These are phyloP conservation scores for Oceanodroma leucorhoa DNA, from an alignment of 2,797 vertebrate genomes.

Conservation along the genomic window DNA sequence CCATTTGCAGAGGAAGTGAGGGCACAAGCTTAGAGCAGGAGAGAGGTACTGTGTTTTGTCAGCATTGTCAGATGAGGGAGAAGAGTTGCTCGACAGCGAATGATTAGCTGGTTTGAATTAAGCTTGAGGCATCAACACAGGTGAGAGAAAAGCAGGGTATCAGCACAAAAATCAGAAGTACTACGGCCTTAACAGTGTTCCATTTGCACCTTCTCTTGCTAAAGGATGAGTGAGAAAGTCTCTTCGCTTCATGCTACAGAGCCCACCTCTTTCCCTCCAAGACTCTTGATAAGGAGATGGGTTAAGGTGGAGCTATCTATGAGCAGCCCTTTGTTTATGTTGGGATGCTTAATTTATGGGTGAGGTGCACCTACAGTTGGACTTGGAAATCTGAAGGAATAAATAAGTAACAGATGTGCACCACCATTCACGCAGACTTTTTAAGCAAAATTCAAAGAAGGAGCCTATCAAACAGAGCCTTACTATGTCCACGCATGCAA, in stretches of 20 bases:
- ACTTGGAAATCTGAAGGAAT: background rate
- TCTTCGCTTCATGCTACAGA: background rate
- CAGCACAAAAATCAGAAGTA: background rate
- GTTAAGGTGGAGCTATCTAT: background rate
- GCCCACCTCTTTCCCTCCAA: background rate
- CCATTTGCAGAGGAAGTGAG: background rate
- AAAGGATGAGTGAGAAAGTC: background rate
- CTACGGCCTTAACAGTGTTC: background rate
- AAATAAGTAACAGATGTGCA: background rate
- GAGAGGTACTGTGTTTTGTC: background rate
- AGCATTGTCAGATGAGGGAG: background rate
- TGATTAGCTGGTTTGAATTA: background rate
- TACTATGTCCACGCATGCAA: background rate
- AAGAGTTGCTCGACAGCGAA: background rate
- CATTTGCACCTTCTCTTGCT: background rate
- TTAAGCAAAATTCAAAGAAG: background rate
- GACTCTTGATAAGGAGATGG: background rate
- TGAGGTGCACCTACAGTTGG: background rate
- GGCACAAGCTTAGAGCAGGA: background rate
- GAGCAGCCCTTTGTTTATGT: background rate
- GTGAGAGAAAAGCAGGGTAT: background rate
- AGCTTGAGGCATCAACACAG: background rate
- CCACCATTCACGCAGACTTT: background rate
- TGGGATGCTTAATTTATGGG: background rate
- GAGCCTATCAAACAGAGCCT: background rate